phyloP scores from a whole-genome alignment of 2,888 invertebrate species.

The Trichogramma evanescens region DNA sequence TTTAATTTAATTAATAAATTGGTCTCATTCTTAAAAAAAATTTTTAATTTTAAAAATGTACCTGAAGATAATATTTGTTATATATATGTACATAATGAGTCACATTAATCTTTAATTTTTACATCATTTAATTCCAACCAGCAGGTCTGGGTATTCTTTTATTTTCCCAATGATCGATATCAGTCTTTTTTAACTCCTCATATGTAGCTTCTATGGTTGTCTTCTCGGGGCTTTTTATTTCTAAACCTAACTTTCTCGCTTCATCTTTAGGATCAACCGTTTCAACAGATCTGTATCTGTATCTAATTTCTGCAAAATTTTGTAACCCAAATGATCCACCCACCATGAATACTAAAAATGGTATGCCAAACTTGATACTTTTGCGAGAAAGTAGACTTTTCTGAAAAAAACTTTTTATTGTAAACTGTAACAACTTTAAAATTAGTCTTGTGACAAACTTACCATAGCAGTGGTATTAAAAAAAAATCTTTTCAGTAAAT shows the following conservation, averaged over 20 bases:
- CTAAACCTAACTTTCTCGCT: slow-evolving; percentile 60
- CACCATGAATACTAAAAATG: slow-evolving; percentile 8
- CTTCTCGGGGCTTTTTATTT: slow-evolving; percentile 59
- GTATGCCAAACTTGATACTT: background rate
- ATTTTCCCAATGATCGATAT: slow-evolving; percentile 81
- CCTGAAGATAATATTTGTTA: too few species aligned
- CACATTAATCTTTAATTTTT: background rate
- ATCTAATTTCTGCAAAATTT: background rate
- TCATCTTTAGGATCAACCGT: slow-evolving; percentile 51
- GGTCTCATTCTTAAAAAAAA: too few species aligned
- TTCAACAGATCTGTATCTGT: slow-evolving; percentile 2
- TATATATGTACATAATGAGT: too few species aligned
- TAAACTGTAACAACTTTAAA: too few species aligned
- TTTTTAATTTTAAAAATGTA: too few species aligned
- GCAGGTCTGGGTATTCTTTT: slow-evolving; percentile 79
- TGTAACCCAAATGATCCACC: slow-evolving; percentile 5
- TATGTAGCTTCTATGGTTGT: slow-evolving; percentile 69
- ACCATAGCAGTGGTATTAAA: too few species aligned
- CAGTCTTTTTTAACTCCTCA: slow-evolving; percentile 64
- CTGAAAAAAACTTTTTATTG: too few species aligned
- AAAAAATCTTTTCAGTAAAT: too few species aligned
- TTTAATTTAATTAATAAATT: too few species aligned
- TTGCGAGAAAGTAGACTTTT: too few species aligned
- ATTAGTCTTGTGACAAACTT: too few species aligned
- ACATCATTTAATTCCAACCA: slow-evolving; percentile 53